These are phyloP conservation scores for Trissolcus japonicus DNA, from an alignment of 2,888 invertebrate genomes.

Conservation along the genomic window DNA sequence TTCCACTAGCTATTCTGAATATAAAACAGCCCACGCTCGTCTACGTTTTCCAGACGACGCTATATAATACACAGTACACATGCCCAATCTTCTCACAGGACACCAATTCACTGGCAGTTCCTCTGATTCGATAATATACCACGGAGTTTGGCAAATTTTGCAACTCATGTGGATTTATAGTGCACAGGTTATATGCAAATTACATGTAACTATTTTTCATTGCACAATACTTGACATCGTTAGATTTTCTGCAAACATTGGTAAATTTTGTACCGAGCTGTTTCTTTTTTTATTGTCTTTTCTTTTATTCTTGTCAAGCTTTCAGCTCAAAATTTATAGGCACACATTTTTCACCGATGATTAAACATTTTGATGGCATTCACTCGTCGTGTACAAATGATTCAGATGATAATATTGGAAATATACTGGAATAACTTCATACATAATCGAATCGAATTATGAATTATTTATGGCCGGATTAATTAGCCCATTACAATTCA, in stretches of 20 bases:
- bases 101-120: conserved; percentile 37
- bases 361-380: too few species aligned
- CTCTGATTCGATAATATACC: conserved; percentile 48
- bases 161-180: conserved; percentile 18
- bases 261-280: too few species aligned
- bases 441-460: conserved; percentile 7
- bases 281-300: too few species aligned
- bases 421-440: neutral
- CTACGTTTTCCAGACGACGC: conserved; percentile 57
- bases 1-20: conserved; percentile 65
- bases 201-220: neutral
- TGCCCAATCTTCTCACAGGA: conserved; percentile 47
- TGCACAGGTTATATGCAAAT: conserved; percentile 10
- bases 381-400: too few species aligned
- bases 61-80: conserved; percentile 55
- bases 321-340: too few species aligned
- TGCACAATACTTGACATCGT: too few species aligned
- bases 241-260: too few species aligned
- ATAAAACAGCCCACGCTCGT: conserved; percentile 64
- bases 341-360: too few species aligned
- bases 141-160: conserved; percentile 40
- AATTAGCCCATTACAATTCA: conserved; percentile 36
- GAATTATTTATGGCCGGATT: conserved; percentile 16
- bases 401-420: neutral
- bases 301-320: too few species aligned